Conservation (phyloP, 2,888 invertebrate genomes). For the Julus scandinavius region DNA sequence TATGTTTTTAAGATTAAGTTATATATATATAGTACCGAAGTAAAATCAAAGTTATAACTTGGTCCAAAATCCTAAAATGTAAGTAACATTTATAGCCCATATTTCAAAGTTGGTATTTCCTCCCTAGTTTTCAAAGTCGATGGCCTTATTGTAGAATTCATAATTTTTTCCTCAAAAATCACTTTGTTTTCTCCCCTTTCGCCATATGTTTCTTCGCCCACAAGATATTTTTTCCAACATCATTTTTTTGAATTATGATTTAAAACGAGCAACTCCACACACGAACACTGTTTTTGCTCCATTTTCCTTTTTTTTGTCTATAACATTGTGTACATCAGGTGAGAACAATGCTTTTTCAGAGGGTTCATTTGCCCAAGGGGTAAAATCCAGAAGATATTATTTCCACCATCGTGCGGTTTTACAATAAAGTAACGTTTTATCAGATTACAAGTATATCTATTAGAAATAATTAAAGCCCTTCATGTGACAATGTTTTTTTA, state of each 20-base stretch:
- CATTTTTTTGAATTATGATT: not conserved
- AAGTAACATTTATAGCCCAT: conserved; percentile 19
- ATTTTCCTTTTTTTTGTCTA: too few relatives aligned
- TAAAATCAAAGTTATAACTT: not conserved
- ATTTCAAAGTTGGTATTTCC: not conserved
- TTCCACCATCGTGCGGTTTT: not conserved
- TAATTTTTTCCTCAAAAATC: not conserved
- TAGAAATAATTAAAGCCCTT: conserved; percentile 11
- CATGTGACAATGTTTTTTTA: not conserved
- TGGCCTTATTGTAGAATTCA: not conserved
- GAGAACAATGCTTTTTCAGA: not conserved
- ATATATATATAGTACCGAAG: not conserved
- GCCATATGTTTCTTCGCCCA: not conserved
- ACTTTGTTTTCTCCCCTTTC: not conserved
- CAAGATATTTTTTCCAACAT: not conserved
- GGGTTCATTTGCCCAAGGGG: not conserved
- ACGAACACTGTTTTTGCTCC: conserved; percentile 19
- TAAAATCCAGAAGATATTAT: not conserved
- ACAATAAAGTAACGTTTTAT: conserved; percentile 11
- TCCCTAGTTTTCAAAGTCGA: not conserved
- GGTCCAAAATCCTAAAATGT: not conserved
- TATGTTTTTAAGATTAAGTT: too few relatives aligned
- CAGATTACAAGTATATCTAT: not conserved
- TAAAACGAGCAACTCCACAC: not conserved
- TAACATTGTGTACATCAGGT: not conserved